Evolutionary conservation across 2,888 invertebrate genomes (phyloP).

Genomic region (Lymantria monacha): DNA sequence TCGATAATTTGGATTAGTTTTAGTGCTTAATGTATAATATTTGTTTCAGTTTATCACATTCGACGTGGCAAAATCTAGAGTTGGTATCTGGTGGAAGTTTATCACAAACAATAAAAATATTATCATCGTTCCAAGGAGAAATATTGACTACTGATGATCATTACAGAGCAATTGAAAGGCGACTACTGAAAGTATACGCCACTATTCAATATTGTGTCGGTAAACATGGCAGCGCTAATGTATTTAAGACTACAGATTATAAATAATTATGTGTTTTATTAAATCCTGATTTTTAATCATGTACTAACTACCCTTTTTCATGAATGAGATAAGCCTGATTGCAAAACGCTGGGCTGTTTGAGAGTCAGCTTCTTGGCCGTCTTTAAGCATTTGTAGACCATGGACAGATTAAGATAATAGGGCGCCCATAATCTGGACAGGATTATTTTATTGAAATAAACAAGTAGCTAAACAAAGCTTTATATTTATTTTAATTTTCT

Average conservation of each 20-base stretch:
- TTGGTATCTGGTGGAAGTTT: conserved; percentile 88
- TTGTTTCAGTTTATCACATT: conserved; percentile 86
- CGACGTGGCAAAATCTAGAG: conserved; percentile 87
- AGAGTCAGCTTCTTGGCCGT: no score
- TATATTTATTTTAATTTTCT: no score
- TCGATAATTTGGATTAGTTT: no score
- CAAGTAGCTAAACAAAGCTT: no score
- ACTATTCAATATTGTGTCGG: conserved; percentile 89
- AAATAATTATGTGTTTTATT: conserved; percentile 5
- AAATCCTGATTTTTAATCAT: background rate
- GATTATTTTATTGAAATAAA: no score
- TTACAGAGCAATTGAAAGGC: conserved; percentile 88
- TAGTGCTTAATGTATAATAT: no score
- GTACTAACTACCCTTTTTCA: background rate
- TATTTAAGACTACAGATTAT: conserved; percentile 50
- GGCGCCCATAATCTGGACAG: no score
- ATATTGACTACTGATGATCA: conserved; percentile 88
- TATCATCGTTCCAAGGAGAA: conserved; percentile 80
- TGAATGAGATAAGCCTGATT: background rate
- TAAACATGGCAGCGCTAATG: conserved; percentile 77
- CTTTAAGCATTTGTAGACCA: no score
- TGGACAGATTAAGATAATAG: no score
- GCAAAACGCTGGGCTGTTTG: no score
- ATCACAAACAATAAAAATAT: conserved; percentile 73
- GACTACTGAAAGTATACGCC: conserved; percentile 88